Evolutionary conservation across 2,888 invertebrate genomes (phyloP).

Genomic region (Diaperis boleti): DNA sequence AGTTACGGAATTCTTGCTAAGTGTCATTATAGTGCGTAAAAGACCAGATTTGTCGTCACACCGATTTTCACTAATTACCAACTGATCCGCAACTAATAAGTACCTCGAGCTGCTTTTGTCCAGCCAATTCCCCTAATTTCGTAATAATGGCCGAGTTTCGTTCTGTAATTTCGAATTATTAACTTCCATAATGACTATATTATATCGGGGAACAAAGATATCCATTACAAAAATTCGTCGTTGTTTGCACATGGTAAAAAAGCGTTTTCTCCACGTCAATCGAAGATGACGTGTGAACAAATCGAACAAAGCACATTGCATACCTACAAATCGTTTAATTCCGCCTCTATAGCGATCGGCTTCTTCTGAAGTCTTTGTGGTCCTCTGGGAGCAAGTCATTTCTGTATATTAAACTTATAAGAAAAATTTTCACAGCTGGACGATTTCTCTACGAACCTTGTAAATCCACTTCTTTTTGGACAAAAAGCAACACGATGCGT

Average conservation of each 20-base stretch:
- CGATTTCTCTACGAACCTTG: constrained; percentile 1
- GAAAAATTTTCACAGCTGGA: constrained; percentile 23
- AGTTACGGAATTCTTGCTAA: constrained; percentile 8
- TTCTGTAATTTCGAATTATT: constrained; percentile 22
- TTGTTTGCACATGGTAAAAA: constrained; percentile 13
- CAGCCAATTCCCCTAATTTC: constrained; percentile 9
- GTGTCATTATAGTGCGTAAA: neutral
- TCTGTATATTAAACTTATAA: constrained; percentile 21
- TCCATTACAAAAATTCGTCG: constrained; percentile 25
- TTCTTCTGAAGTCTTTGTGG: constrained; percentile 33
- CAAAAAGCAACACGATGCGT: neutral
- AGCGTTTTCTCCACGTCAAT: constrained; percentile 12
- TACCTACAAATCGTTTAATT: constrained; percentile 25
- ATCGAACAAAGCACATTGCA: constrained; percentile 10
- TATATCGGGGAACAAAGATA: constrained; percentile 12
- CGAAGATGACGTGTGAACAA: constrained; percentile 16
- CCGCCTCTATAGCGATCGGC: constrained; percentile 16
- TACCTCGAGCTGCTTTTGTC: neutral
- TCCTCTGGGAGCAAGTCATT: constrained; percentile 32
- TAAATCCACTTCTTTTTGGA: constrained; percentile 6
- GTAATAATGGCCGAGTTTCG: constrained; percentile 9
- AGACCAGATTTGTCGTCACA: neutral
- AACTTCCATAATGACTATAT: constrained; percentile 27
- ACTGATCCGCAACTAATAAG: constrained; percentile 11
- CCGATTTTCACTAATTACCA: constrained; percentile 6